Conservation (phyloP, 2,797 vertebrate genomes). For the Phrynocephalus vlangalii region DNA sequence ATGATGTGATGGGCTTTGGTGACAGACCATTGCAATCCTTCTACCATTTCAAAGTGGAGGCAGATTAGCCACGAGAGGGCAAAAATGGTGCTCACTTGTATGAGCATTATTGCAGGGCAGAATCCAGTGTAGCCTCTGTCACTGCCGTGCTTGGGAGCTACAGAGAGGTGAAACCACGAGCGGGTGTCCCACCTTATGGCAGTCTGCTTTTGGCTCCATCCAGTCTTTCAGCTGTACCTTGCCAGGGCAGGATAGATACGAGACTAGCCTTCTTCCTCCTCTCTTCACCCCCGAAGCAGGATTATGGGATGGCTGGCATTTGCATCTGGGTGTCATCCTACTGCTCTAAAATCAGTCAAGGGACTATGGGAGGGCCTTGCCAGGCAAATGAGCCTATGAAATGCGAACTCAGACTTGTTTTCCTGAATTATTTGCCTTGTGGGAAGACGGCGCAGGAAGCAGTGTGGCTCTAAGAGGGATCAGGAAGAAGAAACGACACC, state of each 20-base stretch:
- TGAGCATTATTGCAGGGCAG: no score
- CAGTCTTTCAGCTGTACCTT: not conserved
- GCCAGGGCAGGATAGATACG: rapidly evolving
- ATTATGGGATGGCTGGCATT: not conserved
- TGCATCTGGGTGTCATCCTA: not conserved
- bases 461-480: no score
- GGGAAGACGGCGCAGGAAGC: not conserved
- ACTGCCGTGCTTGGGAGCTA: no score
- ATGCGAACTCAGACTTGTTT: not conserved
- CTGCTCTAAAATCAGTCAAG: not conserved
- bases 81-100: not conserved
- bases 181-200: no score
- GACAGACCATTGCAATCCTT: not conserved
- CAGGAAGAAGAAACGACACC: not conserved
- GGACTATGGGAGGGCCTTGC: not conserved
- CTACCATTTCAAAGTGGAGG: not conserved
- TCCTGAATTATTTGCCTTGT: not conserved
- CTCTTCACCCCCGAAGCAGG: not conserved
- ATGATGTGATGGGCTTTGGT: not conserved
- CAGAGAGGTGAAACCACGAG: not conserved
- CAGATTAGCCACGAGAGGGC: not conserved
- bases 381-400: not conserved
- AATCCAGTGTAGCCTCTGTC: no score
- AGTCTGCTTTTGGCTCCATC: not conserved
- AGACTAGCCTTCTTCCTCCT: no score